A percentile compares a stretch with the other conserved stretches of the same genome.
Conservation (phyloP, 2,888 invertebrate genomes). For the Lithophane leautieri region DNA sequence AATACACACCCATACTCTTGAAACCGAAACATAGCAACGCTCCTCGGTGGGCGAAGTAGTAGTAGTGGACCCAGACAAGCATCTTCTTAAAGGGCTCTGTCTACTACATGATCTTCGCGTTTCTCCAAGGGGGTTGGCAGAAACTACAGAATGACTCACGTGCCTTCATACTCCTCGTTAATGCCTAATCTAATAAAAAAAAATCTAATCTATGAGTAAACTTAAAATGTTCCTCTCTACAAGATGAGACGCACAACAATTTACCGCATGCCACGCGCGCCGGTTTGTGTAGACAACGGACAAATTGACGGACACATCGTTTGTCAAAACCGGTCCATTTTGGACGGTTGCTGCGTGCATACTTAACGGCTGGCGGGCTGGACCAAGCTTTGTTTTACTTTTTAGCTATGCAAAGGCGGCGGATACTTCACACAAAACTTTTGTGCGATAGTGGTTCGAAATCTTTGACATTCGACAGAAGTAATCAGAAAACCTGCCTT, state of each 20-base stretch:
- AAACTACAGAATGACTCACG: not conserved
- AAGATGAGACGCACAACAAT: not conserved
- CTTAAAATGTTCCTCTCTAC: not conserved
- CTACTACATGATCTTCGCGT: not conserved
- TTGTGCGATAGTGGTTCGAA: not conserved
- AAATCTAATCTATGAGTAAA: not conserved
- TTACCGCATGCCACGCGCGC: not conserved
- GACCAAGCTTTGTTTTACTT: constrained; percentile 11
- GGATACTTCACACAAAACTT: not conserved
- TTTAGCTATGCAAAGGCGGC: not conserved
- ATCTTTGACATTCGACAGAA: not conserved
- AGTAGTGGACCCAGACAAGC: not conserved
- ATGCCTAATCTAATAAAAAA: too few species aligned
- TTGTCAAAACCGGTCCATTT: constrained; percentile 48
- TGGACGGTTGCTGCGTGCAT: not conserved
- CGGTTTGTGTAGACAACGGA: constrained; percentile 16
- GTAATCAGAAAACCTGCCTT: too few species aligned
- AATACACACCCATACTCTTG: not conserved
- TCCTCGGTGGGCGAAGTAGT: not conserved
- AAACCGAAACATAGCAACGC: not conserved
- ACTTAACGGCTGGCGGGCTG: not conserved
- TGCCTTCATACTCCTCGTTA: not conserved
- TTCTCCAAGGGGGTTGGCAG: not conserved
- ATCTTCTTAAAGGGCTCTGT: not conserved
- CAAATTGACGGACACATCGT: constrained; percentile 49